Evolutionary conservation across 2,797 vertebrate species (phyloP), one percentile per base, ranked within the genome.

Genomic region (Lagocephalus sceleratus): DNA sequence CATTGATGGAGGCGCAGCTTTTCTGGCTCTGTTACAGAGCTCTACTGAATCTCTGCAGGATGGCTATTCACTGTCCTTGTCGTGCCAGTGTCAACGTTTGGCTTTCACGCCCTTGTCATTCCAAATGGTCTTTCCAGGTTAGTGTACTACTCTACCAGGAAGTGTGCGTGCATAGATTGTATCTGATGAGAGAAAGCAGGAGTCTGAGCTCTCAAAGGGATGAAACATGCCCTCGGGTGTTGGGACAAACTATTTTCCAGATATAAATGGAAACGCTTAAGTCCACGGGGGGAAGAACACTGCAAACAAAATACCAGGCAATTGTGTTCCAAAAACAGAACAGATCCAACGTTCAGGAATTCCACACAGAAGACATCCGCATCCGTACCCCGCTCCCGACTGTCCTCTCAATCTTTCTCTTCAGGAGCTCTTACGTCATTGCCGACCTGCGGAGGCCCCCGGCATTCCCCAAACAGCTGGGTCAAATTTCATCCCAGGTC

Each of bases 301-400:
- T 65, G 62, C 60, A 32, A 38, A 23, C 70, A 47, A 14, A 48
- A 63, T 75, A 71, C 71, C 75, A 72, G 58, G 71, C 75, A 58
- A 82, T 82, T 60, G 73, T 81, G 68, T 86, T 91, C 87, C 83
- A 81, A 86, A 89, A 90, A 88, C 85, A 83, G 85, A 82, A 70
- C 15, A 5, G 50, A 75, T 63, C 60, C 44, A 53, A 58, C 77
- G 55, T 71, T 75, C 75, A 78, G 80, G 85, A 88, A 90, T 90
- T 85, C 76, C 80, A 84, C 80, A 84, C 73, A 76, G 65, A 75
- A 87, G 84, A 90, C 85, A 88, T 83, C 81, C 61, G 66, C 76
- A 69, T 74, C 60, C 5, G n/a, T 58, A 35, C 57, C 5, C 55
- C 9, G 0, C 52, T 53, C 20, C 45, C 9, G 3, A 23, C 40